A percentile compares a stretch with the other conserved stretches of the same genome.
These are phyloP conservation scores for Spinus olivaceus DNA, from an alignment of 2,797 vertebrate species.

Conservation along the genomic window DNA sequence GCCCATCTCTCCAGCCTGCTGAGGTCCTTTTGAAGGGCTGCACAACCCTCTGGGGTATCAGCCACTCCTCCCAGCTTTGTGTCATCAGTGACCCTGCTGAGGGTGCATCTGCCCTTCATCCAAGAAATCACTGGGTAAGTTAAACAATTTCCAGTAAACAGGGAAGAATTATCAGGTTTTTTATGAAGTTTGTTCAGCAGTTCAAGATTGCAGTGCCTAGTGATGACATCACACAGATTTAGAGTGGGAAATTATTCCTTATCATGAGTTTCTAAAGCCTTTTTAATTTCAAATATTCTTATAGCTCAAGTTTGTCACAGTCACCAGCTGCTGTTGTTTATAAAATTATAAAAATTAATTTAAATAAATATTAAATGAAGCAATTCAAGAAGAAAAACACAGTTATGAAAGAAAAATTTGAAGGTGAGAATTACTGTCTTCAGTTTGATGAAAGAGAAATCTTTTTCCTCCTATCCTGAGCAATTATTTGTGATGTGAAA, in stretches of 20 bases:
- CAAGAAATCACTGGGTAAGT: neutral
- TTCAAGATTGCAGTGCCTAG: neutral
- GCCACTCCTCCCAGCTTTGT: neutral
- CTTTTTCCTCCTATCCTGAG: neutral
- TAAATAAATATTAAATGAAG: neutral
- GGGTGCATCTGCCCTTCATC: accelerated
- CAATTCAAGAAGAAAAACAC: neutral
- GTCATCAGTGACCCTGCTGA: neutral
- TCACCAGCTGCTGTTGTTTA: neutral
- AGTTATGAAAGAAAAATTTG: neutral
- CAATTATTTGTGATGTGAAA: neutral
- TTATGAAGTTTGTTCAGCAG: neutral
- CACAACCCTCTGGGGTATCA: neutral
- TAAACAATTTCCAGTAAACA: neutral
- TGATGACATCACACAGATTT: neutral
- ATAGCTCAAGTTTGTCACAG: neutral
- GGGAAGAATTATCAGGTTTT: neutral
- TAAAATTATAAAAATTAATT: neutral
- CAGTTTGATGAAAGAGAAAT: neutral
- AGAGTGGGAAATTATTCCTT: neutral
- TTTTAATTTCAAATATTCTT: neutral
- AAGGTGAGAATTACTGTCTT: neutral
- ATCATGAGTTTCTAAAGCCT: neutral
- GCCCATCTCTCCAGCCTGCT: neutral
- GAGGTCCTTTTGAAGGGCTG: neutral